Base-by-base conservation (phyloP, 53 echinoderm and acorn worm species). In the Patiria pectinifera region DNA sequence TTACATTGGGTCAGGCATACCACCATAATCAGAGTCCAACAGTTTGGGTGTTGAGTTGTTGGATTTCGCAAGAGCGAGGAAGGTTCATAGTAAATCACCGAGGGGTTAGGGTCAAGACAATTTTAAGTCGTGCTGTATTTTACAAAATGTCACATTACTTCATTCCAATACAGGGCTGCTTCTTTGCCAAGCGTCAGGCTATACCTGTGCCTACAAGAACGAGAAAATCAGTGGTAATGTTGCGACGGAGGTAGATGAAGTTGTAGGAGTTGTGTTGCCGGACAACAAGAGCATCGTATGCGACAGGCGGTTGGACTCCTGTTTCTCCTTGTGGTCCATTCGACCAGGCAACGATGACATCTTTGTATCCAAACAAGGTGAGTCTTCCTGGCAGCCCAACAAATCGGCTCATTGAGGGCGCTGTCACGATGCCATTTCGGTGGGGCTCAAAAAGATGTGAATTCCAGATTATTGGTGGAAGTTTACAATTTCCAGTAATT, bases 341-440 rank as follows among this genome's bases (percentile, higher is more conserved):
- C 83, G 91, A 6, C 93, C 93, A 15, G 90, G 80, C 61, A 70
- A 88, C 46, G 91, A 91, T 35, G 93, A 93, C 48, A 93, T 96
- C 47, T 63, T 96, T 76, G 86, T 96, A 15, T 86, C 91, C 71
- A 96, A 96, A 93, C 96, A 96, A 94, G 96, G 96, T 96, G 62
- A 77, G 95, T 86, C 53, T 53, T 8, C 53, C 53, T 1, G 53
- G 53, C 53, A 53, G 53, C 8, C 53, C 53, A 53, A 53, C 8
- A 53, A 35, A 35, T 35, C 35, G 9, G 21, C 23, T 47, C 48
- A 74, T 21, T 11, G 6, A 1, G 74, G 13, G 24, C 13, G 24
- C 74, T 74, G 74, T 74, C 74, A 6, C 6, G 74, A 6, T 74
- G 13, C n/a, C 60, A 74, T 19, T 74, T 22, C n/a, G 16, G 6